Conservation (phyloP, 2,888 invertebrate genomes). For the Clostera curtula region DNA sequence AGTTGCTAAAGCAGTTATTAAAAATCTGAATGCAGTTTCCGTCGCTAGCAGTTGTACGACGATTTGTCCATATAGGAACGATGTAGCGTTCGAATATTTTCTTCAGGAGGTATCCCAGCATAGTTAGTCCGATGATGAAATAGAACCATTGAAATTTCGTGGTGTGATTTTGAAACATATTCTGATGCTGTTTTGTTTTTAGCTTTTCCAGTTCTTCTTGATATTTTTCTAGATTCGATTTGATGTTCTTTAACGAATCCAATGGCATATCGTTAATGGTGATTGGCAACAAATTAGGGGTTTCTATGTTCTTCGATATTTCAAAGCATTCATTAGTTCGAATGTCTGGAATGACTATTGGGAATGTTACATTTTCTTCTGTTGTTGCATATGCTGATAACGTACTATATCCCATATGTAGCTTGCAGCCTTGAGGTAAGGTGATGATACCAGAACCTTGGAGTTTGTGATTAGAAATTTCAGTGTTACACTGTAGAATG, state of each 20-base stretch:
- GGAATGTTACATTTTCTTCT: slow-evolving; percentile 13
- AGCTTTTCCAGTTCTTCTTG: slow-evolving; percentile 8
- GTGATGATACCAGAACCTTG: too few species aligned
- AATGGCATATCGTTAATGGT: slow-evolving; percentile 13
- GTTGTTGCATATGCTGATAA: slow-evolving; percentile 10
- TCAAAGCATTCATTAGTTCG: slow-evolving; percentile 14
- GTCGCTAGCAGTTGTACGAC: not conserved
- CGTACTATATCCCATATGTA: slow-evolving; percentile 16
- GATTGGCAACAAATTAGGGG: slow-evolving; percentile 10
- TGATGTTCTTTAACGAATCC: slow-evolving; percentile 10
- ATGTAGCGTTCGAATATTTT: slow-evolving; percentile 2
- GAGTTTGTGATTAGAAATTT: slow-evolving; percentile 11
- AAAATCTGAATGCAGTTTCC: slow-evolving; percentile 10
- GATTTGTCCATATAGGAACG: not conserved
- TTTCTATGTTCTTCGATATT: slow-evolving; percentile 2
- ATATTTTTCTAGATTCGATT: slow-evolving; percentile 9
- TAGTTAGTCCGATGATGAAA: slow-evolving; percentile 3
- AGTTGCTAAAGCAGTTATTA: slow-evolving; percentile 13
- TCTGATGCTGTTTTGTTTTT: slow-evolving; percentile 4
- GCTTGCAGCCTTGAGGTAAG: too few species aligned
- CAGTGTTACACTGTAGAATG: slow-evolving; percentile 11
- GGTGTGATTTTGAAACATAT: slow-evolving; percentile 4
- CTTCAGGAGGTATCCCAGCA: slow-evolving; percentile 1
- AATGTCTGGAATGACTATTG: slow-evolving; percentile 15
- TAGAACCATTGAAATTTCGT: slow-evolving; percentile 5